phyloP scores from a whole-genome alignment of 2,797 vertebrate genomes.

The Podarcis siculus region DNA sequence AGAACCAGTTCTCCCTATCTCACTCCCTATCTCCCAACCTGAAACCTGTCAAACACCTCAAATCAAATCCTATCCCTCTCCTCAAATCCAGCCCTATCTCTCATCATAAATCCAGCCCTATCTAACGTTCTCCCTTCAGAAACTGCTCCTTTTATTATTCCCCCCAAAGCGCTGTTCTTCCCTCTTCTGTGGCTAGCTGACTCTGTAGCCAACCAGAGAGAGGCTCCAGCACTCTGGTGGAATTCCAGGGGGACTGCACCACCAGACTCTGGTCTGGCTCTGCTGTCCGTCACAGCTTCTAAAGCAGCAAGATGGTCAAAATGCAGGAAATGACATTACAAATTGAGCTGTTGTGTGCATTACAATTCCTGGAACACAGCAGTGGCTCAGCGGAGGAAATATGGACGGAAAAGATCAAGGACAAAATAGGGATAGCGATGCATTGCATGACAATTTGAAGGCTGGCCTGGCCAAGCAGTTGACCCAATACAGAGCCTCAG shows the following conservation, averaged over 20 bases:
- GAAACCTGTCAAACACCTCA: too few species aligned
- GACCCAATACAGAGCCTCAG: neutral
- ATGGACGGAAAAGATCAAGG: neutral
- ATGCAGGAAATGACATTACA: neutral
- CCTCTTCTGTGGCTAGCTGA: too few species aligned
- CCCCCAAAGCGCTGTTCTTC: too few species aligned
- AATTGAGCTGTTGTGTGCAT: neutral
- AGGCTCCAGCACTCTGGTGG: too few species aligned
- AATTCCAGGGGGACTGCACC: too few species aligned
- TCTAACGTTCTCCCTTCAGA: neutral
- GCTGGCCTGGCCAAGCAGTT: neutral
- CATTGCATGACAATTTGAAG: neutral
- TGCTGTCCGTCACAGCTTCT: too few species aligned
- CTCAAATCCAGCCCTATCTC: neutral
- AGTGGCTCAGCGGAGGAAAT: neutral
- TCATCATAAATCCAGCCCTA: neutral
- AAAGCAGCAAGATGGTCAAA: neutral
- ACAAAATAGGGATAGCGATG: neutral
- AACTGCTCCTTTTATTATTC: too few species aligned
- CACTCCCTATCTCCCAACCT: neutral
- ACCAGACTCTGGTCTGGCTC: too few species aligned
- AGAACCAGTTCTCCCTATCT: too few species aligned
- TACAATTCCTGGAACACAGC: neutral
- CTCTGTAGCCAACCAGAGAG: too few species aligned
- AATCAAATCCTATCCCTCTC: too few species aligned